These are phyloP conservation scores for Phyllotis vaccarum DNA, from an alignment of 2,797 vertebrate species.

Conservation along the genomic window DNA sequence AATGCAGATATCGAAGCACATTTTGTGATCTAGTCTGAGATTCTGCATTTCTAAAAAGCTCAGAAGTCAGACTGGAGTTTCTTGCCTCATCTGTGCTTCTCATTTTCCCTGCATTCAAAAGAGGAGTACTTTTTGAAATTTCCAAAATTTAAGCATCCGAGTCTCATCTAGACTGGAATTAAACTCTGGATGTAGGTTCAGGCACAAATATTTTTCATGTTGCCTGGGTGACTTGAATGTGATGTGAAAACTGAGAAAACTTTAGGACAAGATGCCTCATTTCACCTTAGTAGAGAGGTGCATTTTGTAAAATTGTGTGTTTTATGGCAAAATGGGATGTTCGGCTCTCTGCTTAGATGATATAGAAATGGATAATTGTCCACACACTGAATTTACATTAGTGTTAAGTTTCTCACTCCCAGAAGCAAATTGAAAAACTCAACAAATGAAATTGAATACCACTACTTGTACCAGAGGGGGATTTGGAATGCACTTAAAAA, in stretches of 20 bases:
- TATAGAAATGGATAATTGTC: conserved; percentile 49
- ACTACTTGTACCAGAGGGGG: conserved; percentile 42
- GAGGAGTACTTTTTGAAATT: background rate
- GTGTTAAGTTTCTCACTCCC: background rate
- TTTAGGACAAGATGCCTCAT: background rate
- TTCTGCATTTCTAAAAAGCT: background rate
- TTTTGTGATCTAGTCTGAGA: background rate
- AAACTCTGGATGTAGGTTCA: background rate
- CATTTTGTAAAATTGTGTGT: conserved; percentile 5
- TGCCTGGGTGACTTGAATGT: background rate
- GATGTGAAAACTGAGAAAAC: background rate
- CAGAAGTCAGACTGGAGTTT: background rate
- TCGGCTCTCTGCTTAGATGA: background rate
- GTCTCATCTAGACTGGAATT: background rate
- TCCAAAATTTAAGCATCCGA: background rate
- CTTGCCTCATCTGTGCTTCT: background rate
- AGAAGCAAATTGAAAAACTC: conserved; percentile 35
- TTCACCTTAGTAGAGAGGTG: background rate
- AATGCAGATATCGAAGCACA: background rate
- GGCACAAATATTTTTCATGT: background rate
- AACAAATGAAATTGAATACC: conserved; percentile 68
- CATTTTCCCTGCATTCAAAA: background rate
- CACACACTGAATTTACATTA: conserved; percentile 24
- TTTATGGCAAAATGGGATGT: background rate
- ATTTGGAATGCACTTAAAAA: conserved; percentile 39